Conservation (phyloP, 2,888 invertebrate species). For the Cancer borealis region DNA sequence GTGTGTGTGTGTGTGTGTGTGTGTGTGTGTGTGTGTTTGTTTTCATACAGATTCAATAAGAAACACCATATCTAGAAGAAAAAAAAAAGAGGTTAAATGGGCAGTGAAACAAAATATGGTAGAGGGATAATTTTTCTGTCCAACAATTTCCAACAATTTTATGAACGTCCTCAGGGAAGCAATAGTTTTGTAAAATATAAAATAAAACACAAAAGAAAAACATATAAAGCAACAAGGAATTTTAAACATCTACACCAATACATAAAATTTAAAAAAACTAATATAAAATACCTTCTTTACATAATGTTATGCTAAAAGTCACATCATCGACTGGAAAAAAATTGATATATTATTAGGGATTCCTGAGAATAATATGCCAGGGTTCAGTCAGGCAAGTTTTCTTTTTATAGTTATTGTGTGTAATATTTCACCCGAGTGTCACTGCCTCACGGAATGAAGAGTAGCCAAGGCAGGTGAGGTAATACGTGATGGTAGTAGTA, state of each 20-base stretch:
- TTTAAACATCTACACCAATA: background rate
- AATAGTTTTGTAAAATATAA: background rate
- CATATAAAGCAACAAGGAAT: background rate
- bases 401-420: background rate
- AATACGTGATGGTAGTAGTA: too few relatives aligned
- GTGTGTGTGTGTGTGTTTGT: conserved; percentile 36
- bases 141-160: background rate
- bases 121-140: background rate
- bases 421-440: background rate
- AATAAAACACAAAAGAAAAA: background rate
- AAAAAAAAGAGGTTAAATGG: too few relatives aligned
- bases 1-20: conserved; percentile 56
- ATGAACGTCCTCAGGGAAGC: background rate
- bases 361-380: background rate
- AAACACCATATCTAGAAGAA: background rate
- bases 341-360: background rate
- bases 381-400: background rate
- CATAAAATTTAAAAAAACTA: background rate
- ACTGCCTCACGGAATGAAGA: background rate
- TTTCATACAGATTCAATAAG: background rate
- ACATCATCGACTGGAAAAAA: background rate
- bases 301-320: background rate
- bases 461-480: background rate
- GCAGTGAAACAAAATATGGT: background rate
- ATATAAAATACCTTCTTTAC: background rate